Conservation (phyloP, 1,140 invertebrate species). For the Drosophila kurseongensis region DNA sequence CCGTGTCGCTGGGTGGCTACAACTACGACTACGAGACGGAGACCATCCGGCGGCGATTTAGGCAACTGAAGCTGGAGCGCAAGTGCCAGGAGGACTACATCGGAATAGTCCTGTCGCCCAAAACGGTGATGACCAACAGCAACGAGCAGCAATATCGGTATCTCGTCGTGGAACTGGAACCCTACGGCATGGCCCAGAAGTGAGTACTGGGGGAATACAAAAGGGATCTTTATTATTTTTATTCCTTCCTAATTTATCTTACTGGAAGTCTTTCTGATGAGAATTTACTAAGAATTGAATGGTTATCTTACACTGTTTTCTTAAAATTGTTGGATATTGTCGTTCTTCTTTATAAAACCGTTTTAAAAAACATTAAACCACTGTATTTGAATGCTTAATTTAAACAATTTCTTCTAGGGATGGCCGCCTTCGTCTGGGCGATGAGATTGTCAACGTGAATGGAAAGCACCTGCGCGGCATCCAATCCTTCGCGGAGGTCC, state of each 20-base stretch:
- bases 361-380: background rate
- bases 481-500: slow-evolving; percentile 87
- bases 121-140: slow-evolving; percentile 86
- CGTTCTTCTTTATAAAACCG: no score
- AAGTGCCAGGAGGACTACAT: slow-evolving; percentile 88
- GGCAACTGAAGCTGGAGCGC: slow-evolving; percentile 87
- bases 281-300: no score
- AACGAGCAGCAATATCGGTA: slow-evolving; percentile 89
- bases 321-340: background rate
- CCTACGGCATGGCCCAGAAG: slow-evolving; percentile 92
- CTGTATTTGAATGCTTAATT: background rate
- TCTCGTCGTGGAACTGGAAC: slow-evolving; percentile 92
- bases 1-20: slow-evolving; percentile 74
- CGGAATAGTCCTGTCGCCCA: slow-evolving; percentile 89
- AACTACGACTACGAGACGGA: slow-evolving; percentile 83
- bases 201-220: slow-evolving; percentile 72
- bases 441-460: slow-evolving; percentile 95
- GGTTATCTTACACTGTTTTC: no score
- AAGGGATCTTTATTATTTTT: no score
- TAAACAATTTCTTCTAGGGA: slow-evolving; percentile 86
- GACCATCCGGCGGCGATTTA: slow-evolving; percentile 84
- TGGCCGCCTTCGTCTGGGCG: slow-evolving; percentile 91
- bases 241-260: no score
- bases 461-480: slow-evolving; percentile 91
- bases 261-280: no score